Evolutionary conservation across 2,797 vertebrate species (phyloP), one percentile per base, ranked within the genome.

Genomic region (Adrianichthys oophorus): DNA sequence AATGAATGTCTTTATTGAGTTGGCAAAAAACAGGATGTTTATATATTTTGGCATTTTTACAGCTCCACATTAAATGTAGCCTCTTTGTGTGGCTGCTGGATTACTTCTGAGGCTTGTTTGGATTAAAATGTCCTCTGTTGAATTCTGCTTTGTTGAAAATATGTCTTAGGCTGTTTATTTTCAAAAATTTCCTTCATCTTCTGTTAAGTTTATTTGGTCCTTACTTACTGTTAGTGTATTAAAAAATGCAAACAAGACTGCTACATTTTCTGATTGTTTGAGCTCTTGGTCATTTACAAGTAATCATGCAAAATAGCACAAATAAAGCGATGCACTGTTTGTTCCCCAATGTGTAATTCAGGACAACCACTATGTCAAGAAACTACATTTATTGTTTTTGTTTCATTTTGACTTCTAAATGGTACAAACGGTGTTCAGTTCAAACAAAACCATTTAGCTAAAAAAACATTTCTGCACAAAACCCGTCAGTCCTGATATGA

Each of bases 1-100:
- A 72, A 64, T 62, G 55, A 73, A 79, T 16, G 64, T 75, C 82
- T 81, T 83, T 59, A 80, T 83, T 80, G 60, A 63, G 72, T 52
- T 64, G 68, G 49, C 41, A 78, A 61, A 64, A 56, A 59, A 48
- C 52, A 52, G 46, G 42, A 41, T 65, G 52, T 78, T 66, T 65
- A 55, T 47, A 67, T 58, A 49, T 60, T 57, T 59, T 57, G 51
- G 24, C 46, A 66, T 49, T 18, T 68, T 78, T 56, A 40, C 70
- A 72, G 61, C 40, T 71, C 65, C 45, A 23, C 10, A 37, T 60
- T 42, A 5, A 59, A 59, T 43, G 29, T 4, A 42, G 56, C 55
- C 40, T 40, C 37, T 32, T 50, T 59, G 61, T 56, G 56, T 14
- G 48, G n/a, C 47, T 61, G 73, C 55, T 59, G 56, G 42, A 23